Evolutionary conservation across 2,888 invertebrate species (phyloP).

Genomic region (Hymenopus coronatus): DNA sequence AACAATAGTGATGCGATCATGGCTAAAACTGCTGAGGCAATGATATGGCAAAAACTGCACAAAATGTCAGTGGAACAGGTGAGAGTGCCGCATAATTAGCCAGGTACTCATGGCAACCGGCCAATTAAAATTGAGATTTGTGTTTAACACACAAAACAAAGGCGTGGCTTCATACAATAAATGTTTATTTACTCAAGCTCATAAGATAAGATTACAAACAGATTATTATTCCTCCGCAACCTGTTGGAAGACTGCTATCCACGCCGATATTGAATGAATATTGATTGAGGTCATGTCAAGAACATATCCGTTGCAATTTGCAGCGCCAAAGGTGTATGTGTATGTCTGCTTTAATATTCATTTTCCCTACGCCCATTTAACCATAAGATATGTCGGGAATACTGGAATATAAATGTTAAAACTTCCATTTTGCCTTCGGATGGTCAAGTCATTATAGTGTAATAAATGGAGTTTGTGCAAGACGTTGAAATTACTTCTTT

Average conservation of each 20-base stretch:
- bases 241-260: not conserved
- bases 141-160: constrained; percentile 18
- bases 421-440: not conserved
- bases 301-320: constrained; percentile 1
- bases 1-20: not conserved
- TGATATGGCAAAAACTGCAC: not conserved
- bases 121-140: constrained; percentile 14
- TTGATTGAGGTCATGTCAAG: constrained; percentile 18
- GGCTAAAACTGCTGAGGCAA: not conserved
- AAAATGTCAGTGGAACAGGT: not conserved
- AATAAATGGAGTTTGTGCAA: not conserved
- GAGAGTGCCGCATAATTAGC: not conserved
- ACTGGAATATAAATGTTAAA: not conserved
- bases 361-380: constrained; percentile 12
- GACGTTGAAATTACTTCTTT: not conserved
- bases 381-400: not conserved
- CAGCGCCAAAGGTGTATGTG: not conserved
- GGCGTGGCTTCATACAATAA: constrained; percentile 17
- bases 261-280: constrained; percentile 9
- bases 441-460: not conserved
- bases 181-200: not conserved
- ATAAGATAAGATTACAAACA: constrained; percentile 4
- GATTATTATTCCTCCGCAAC: not conserved
- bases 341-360: not conserved
- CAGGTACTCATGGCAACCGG: not conserved